These are phyloP conservation scores for Sebastes kiyomatsui DNA, from an alignment of 2,797 vertebrate genomes.

Conservation along the genomic window DNA sequence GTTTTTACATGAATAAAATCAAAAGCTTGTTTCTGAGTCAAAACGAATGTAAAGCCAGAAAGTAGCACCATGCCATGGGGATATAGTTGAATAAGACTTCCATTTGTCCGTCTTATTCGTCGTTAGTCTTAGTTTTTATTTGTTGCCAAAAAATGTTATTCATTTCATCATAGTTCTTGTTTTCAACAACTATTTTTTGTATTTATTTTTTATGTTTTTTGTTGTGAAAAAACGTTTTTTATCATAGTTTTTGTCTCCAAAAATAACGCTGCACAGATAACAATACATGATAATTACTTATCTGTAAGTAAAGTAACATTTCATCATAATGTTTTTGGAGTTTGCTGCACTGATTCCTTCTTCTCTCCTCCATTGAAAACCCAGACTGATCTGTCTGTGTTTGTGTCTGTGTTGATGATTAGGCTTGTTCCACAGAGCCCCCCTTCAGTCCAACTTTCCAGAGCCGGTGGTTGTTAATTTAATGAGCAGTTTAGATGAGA, in stretches of 20 bases:
- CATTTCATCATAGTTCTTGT: not conserved
- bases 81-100: not conserved
- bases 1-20: not conserved
- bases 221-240: not conserved
- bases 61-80: not conserved
- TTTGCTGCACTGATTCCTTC: not conserved
- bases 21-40: not conserved
- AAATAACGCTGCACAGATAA: not conserved
- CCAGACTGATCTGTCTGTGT: not conserved
- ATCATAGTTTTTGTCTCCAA: not conserved
- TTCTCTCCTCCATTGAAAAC: not conserved
- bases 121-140: not conserved
- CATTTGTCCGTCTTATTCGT: not conserved
- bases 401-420: conserved; percentile 8
- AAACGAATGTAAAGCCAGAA: not conserved
- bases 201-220: not conserved
- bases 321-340: not conserved
- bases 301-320: not conserved
- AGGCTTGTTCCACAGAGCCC: not conserved
- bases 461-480: conserved; percentile 39
- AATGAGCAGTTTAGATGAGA: conserved; percentile 31
- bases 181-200: not conserved
- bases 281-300: not conserved
- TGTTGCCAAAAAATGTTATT: not conserved
- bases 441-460: conserved; percentile 9